Base-by-base conservation (phyloP, 2,113 vertebrate genomes). In the Platanista minor region DNA sequence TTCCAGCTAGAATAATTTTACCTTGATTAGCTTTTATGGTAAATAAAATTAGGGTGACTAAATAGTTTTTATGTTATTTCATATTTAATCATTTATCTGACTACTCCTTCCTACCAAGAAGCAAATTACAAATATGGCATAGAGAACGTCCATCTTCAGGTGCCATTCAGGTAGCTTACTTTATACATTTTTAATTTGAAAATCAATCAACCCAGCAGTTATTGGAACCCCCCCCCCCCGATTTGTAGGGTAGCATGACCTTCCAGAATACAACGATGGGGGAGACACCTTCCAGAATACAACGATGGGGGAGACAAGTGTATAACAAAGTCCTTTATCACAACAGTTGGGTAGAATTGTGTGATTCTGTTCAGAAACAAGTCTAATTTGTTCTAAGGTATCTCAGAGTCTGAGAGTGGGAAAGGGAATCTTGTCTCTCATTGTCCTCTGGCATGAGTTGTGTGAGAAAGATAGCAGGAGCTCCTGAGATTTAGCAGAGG, bases 61-160 rank as follows among this genome's bases (percentile, higher is more conserved):
- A 57, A 43, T 5, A 33, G 31, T 57, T 95, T 94, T 90, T 23
- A 23, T 92, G 92, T 83, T 36, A 43, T 25, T 94, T 92, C 9
- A 1, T 41, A 31, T 59, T 74, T 59, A 69, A 52, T 77, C 75
- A 15, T 43, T 36, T 31, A 27, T 49, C 59, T 52, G 66, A 43
- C 41, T n/a, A 10, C 23, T 61, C 17, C 43, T 64, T 18, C 23
- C 57, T 54, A 17, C 46, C 54, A 39, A 87, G 54, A 62, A 66
- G 43, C 21, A 25, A 66, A 52, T 41, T 33, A 27, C 25, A 36
- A 25, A 33, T 13, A 12, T 1, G 3, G 15, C 29, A 1, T 11
- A 2, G 54, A 57, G 54, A 54, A 41, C 0, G 5, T 36, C 39
- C 9, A 0, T 29, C 17, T 52, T 33, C 31, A 4, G 25, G 81